Percentiles rank a stretch among this genome's conserved stretches.
Conservation (phyloP, 2,888 invertebrate genomes). For the Chesias legatella region DNA sequence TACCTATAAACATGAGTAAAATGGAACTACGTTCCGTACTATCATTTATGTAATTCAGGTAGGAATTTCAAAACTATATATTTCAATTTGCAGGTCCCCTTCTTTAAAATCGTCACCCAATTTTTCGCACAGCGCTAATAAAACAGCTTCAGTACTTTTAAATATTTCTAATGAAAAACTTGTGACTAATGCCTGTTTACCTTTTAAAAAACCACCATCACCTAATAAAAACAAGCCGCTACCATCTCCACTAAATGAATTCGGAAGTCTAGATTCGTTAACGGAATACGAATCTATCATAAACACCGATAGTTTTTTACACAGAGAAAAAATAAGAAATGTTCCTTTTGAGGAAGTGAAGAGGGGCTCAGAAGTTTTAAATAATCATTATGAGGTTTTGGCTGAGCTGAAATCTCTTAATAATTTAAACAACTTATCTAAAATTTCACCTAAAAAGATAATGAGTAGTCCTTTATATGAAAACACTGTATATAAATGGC, state of each 20-base stretch:
- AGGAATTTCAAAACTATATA: constrained; percentile 4
- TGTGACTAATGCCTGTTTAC: constrained; percentile 35
- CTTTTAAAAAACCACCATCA: constrained; percentile 29
- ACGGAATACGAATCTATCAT: constrained; percentile 19
- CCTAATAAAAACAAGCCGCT: constrained; percentile 12
- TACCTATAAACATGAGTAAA: too few relatives aligned
- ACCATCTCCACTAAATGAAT: constrained; percentile 7
- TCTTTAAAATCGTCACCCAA: constrained; percentile 23
- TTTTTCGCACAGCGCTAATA: constrained; percentile 33
- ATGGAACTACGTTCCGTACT: background rate
- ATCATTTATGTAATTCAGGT: background rate
- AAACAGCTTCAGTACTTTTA: constrained; percentile 28
- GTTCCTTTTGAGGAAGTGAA: constrained; percentile 4
- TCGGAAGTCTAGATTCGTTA: constrained; percentile 13
- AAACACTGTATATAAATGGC: constrained; percentile 17
- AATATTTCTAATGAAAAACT: constrained; percentile 22
- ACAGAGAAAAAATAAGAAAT: constrained; percentile 14
- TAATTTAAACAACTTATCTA: constrained; percentile 1
- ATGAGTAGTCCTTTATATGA: constrained; percentile 13
- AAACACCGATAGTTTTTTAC: constrained; percentile 32
- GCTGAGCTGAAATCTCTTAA: constrained; percentile 20
- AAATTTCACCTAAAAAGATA: constrained; percentile 6
- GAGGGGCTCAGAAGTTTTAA: constrained; percentile 13
- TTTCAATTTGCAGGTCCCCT: constrained; percentile 42
- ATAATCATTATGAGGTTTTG: constrained; percentile 14